phyloP scores from a whole-genome alignment of 2,113 vertebrate genomes.

The Zosterops pallidus region DNA sequence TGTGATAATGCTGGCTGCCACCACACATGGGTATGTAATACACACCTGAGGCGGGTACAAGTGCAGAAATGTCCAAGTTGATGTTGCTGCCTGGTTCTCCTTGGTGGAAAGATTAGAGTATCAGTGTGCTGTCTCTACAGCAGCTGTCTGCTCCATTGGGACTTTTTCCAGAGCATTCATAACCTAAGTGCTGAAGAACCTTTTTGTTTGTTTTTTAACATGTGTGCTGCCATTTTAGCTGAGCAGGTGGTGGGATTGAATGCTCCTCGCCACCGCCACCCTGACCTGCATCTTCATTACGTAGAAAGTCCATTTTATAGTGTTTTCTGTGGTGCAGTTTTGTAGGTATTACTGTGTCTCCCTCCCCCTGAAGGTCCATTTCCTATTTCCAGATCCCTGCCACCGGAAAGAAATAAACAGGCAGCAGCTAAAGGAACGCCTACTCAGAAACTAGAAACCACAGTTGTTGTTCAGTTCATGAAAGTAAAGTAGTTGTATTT shows the following conservation, averaged over 20 bases:
- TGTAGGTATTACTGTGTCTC: background rate
- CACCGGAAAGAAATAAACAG: background rate
- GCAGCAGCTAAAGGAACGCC: background rate
- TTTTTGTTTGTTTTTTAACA: background rate
- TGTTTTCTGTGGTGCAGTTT: rapidly evolving
- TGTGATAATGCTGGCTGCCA: background rate
- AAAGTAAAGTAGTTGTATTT: background rate
- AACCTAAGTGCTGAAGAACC: background rate
- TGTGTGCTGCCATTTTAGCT: background rate
- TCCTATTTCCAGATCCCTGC: background rate
- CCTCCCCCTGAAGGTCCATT: background rate
- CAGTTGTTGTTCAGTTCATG: background rate
- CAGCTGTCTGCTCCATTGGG: background rate
- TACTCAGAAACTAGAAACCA: background rate
- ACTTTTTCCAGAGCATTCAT: background rate
- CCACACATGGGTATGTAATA: background rate
- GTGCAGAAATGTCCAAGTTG: rapidly evolving
- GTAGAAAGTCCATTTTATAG: background rate
- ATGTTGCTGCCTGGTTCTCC: background rate
- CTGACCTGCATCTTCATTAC: background rate
- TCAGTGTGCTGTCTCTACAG: background rate
- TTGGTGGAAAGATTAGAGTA: background rate
- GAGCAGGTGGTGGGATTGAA: background rate
- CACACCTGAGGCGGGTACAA: background rate
- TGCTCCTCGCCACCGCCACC: background rate